A percentile compares a stretch with the other conserved stretches of the same genome.
Evolutionary conservation across 2,797 vertebrate species (phyloP).

Genomic region (Cynodonichthys magdalenae): DNA sequence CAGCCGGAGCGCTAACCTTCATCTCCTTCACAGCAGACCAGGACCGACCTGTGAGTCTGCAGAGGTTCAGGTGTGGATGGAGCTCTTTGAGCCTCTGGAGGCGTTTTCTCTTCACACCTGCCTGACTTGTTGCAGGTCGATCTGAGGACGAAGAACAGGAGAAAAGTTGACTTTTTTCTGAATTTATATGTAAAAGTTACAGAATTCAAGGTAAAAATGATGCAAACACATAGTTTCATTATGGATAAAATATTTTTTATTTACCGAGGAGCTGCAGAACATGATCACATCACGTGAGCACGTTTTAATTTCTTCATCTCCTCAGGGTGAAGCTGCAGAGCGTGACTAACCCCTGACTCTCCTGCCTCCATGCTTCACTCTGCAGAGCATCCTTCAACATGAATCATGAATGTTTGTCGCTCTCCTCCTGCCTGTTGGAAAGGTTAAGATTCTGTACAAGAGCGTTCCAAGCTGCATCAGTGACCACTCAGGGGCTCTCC

Average conservation of each 20-base stretch:
- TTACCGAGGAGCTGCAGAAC: neutral
- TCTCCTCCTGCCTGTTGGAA: neutral
- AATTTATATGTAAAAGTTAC: neutral
- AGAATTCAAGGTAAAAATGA: neutral
- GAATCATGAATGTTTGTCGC: neutral
- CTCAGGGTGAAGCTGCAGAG: neutral
- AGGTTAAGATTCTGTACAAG: neutral
- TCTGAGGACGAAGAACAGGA: neutral
- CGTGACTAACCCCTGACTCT: neutral
- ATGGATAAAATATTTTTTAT: neutral
- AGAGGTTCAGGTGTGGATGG: neutral
- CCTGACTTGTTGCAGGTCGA: neutral
- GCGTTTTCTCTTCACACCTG: constrained; percentile 3
- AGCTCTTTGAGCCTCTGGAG: neutral
- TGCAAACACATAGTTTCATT: neutral
- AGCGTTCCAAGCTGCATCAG: neutral
- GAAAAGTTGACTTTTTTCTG: neutral
- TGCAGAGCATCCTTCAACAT: neutral
- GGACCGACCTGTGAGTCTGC: neutral
- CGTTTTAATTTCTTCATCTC: neutral
- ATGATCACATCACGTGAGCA: neutral
- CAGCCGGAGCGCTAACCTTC: neutral
- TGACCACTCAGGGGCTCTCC: neutral
- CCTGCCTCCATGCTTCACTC: neutral
- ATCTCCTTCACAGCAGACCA: neutral